Conservation (phyloP, 2,113 vertebrate species). For the Crotophaga sulcirostris region DNA sequence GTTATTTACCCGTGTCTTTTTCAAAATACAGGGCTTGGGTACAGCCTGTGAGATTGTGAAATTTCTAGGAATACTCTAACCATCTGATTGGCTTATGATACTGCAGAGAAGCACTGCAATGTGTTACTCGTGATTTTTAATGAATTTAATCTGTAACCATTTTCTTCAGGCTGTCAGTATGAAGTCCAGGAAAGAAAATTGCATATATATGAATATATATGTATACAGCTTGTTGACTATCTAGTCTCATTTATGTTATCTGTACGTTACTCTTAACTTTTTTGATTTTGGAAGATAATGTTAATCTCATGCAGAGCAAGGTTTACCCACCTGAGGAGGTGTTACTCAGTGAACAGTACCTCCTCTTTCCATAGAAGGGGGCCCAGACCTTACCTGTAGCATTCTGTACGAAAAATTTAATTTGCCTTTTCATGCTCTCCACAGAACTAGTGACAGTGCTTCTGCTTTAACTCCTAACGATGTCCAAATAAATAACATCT, state of each 20-base stretch:
- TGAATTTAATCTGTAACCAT: not conserved
- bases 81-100: not conserved
- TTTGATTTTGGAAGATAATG: not conserved
- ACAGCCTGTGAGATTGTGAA: not conserved
- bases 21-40: not conserved
- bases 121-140: not conserved
- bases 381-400: not conserved
- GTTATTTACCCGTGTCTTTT: not conserved
- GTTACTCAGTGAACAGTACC: not conserved
- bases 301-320: not conserved
- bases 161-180: not conserved
- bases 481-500: not conserved
- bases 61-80: not conserved
- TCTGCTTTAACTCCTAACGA: not conserved
- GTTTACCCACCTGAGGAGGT: not conserved
- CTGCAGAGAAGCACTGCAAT: not conserved
- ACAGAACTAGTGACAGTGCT: not conserved
- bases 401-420: not conserved
- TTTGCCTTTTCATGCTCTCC: not conserved
- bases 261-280: not conserved
- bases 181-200: not conserved
- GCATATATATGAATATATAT: not conserved
- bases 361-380: accelerated
- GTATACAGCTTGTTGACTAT: not conserved
- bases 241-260: not conserved